These are phyloP conservation scores for Salvelinus namaycush DNA, from an alignment of 2,113 vertebrate genomes.

Conservation along the genomic window DNA sequence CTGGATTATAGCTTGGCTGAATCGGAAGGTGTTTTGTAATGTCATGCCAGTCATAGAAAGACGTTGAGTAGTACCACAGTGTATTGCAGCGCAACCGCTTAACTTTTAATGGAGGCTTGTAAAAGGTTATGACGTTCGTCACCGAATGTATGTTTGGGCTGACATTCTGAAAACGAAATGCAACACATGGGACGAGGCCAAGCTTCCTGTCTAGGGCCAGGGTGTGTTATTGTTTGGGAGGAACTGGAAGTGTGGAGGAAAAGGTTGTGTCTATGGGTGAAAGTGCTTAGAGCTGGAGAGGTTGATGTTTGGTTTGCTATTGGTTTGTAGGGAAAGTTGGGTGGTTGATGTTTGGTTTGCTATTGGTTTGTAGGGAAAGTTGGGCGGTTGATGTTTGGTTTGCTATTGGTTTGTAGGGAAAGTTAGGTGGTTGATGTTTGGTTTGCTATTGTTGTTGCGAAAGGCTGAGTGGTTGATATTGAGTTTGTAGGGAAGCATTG, in stretches of 20 bases:
- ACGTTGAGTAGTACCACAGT: slow-evolving; percentile 27
- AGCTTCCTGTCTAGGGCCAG: neutral
- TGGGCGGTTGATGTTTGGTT: neutral
- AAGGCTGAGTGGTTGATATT: neutral
- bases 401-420: neutral
- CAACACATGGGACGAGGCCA: slow-evolving; percentile 21
- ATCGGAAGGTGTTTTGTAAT: slow-evolving; percentile 38
- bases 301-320: neutral
- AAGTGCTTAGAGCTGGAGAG: no score
- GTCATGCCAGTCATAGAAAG: slow-evolving; percentile 31
- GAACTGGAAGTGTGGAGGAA: slow-evolving; percentile 20
- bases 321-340: no score
- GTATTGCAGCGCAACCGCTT: slow-evolving; percentile 28
- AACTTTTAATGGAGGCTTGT: slow-evolving; percentile 46
- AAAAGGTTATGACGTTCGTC: slow-evolving; percentile 39
- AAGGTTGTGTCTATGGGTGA: slow-evolving; percentile 3
- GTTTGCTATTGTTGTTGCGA: neutral
- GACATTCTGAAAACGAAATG: neutral
- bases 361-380: no score
- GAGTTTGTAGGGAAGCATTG: no score
- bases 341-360: no score
- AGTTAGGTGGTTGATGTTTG: neutral
- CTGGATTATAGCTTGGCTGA: slow-evolving; percentile 30
- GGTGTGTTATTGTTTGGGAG: neutral
- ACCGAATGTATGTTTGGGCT: slow-evolving; percentile 10